A percentile compares a stretch with the other conserved stretches of the same genome.
These are phyloP conservation scores for Zaprionus kolodkinae DNA, from an alignment of 1,140 invertebrate species.

Conservation along the genomic window DNA sequence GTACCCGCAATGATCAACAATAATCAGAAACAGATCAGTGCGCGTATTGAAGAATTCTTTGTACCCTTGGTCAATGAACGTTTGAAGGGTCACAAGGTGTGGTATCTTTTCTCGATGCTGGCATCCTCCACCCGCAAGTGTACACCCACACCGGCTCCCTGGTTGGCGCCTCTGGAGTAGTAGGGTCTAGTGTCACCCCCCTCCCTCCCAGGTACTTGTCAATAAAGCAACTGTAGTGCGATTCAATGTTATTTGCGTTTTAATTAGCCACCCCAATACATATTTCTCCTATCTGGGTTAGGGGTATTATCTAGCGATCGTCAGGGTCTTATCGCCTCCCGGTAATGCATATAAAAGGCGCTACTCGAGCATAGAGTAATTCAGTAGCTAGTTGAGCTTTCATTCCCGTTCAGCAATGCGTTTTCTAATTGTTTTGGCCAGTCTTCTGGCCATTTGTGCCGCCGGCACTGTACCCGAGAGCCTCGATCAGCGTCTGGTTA, in stretches of 20 bases:
- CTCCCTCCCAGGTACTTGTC: background rate
- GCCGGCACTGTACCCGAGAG: slow-evolving; percentile 62
- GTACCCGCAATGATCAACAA: slow-evolving; percentile 73
- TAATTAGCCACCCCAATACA: slow-evolving; percentile 53
- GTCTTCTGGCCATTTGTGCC: slow-evolving; percentile 66
- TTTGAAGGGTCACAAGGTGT: slow-evolving; percentile 75
- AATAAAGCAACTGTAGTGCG: slow-evolving; percentile 51
- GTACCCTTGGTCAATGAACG: slow-evolving; percentile 64
- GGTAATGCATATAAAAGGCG: slow-evolving; percentile 57
- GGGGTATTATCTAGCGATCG: slow-evolving; percentile 25
- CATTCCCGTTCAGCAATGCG: slow-evolving; percentile 64
- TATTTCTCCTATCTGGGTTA: slow-evolving; percentile 31
- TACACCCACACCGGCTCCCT: slow-evolving; percentile 68
- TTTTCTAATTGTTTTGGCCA: slow-evolving; percentile 76
- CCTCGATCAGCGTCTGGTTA: slow-evolving; percentile 58
- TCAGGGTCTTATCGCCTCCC: slow-evolving; percentile 29
- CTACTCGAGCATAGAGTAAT: slow-evolving; percentile 19
- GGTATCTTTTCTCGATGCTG: slow-evolving; percentile 62
- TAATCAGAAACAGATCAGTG: slow-evolving; percentile 67
- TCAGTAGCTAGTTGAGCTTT: slow-evolving; percentile 62
- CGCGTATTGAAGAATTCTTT: slow-evolving; percentile 55
- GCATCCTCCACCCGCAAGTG: slow-evolving; percentile 38
- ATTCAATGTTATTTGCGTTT: slow-evolving; percentile 46
- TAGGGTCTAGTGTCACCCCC: background rate
- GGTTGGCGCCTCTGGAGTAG: slow-evolving; percentile 59